Evolutionary conservation across 2,888 invertebrate genomes (phyloP).

Genomic region (Melanostoma scalare): DNA sequence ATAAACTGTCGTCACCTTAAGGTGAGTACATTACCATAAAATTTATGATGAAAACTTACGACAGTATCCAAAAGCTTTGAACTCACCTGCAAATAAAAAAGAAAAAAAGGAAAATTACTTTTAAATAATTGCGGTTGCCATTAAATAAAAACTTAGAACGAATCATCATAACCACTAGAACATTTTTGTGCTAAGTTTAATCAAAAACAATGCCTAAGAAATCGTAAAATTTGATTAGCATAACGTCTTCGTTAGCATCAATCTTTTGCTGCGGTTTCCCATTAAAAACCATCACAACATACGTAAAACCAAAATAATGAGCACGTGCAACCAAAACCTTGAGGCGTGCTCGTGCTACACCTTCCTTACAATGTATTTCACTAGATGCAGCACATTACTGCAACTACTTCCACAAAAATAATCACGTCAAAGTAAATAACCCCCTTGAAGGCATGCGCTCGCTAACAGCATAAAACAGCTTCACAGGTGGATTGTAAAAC

Average conservation of each 20-base stretch:
- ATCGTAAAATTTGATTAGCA: slow-evolving; percentile 10
- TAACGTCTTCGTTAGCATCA: not conserved
- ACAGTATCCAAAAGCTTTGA: not conserved
- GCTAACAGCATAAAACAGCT: not conserved
- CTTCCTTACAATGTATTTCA: slow-evolving; percentile 35
- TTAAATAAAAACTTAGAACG: not conserved
- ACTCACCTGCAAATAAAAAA: slow-evolving; percentile 24
- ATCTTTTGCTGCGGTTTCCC: not conserved
- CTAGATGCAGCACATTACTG: slow-evolving; percentile 4
- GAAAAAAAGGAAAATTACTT: not conserved
- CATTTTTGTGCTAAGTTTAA: no score
- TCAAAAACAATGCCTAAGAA: no score
- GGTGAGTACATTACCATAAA: not conserved
- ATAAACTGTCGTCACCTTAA: no score
- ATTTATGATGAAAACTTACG: not conserved
- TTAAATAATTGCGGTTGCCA: not conserved
- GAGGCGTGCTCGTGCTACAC: slow-evolving; percentile 6
- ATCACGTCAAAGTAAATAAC: slow-evolving; percentile 54
- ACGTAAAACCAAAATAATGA: slow-evolving; percentile 49
- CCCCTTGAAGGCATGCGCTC: slow-evolving; percentile 25
- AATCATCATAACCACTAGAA: not conserved
- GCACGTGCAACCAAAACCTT: slow-evolving; percentile 58
- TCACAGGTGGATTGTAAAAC: slow-evolving; percentile 64
- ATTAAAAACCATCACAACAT: slow-evolving; percentile 9
- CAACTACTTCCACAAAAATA: slow-evolving; percentile 38